These are phyloP conservation scores for Syndactyla subalaris DNA, from an alignment of 2,797 vertebrate species.

Conservation along the genomic window DNA sequence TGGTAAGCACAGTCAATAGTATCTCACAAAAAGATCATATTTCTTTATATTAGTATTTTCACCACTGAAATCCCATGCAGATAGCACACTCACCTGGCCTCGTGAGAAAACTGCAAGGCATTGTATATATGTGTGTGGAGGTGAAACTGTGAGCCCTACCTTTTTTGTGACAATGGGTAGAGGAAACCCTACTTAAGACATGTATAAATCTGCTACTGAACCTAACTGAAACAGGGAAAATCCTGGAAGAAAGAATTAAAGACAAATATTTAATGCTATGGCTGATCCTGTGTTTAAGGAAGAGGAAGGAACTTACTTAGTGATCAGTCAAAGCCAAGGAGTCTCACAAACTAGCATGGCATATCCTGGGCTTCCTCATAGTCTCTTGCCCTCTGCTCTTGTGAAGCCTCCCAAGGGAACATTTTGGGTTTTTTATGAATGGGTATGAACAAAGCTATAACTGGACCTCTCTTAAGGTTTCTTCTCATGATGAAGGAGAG, in stretches of 20 bases:
- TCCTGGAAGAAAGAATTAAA: neutral
- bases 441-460: neutral
- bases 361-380: neutral
- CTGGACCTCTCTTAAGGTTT: neutral
- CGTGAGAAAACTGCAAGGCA: slow-evolving; percentile 25
- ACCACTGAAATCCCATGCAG: slow-evolving; percentile 21
- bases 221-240: neutral
- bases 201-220: neutral
- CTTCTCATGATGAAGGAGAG: neutral
- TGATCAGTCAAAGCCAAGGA: neutral
- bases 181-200: neutral
- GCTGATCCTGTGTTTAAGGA: neutral
- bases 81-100: slow-evolving; percentile 70
- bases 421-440: neutral
- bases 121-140: neutral
- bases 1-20: neutral
- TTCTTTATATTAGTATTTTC: neutral
- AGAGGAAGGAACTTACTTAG: neutral
- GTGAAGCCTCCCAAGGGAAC: neutral
- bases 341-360: neutral
- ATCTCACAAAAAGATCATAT: neutral
- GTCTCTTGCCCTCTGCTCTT: neutral
- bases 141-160: neutral
- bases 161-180: neutral
- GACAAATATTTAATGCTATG: neutral